Base-by-base conservation (phyloP, 2,888 invertebrate species). In the Buathra laborator region DNA sequence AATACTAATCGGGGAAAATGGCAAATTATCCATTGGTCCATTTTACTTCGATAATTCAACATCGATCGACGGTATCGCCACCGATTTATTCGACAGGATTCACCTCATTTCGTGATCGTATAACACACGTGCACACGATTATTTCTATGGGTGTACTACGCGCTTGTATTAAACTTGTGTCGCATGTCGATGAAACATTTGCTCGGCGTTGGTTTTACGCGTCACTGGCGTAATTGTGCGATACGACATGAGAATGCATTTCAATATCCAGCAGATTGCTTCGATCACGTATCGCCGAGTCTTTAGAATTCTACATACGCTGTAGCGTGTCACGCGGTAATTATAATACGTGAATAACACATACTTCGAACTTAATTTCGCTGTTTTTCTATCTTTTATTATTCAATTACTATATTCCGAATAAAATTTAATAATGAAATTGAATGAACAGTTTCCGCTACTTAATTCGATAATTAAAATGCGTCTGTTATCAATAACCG, bases 211-310 rank as follows among this genome's bases (percentile, higher is more conserved):
- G 70, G 37, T 79, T 79, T 82, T 81, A 66, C 71, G 78, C 70
- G 71, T 82, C 82, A 67, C 51, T 78, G 44, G 62, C 51, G 48
- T 82, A 81, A 82, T 81, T 71, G 64, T 66, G 37, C 68, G 51
- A 66, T 32, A 16, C 64, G 59, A 29, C 70, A 74, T 68, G 64
- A 67, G 48, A 86, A 88, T 88, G 87, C 85, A 81, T 88, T 87
- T 86, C 89, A 85, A 88, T 90, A 85, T 86, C 88, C 86, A 74
- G 86, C 70, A 71, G 56, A 74, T 19, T 79, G 83, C 85, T 81
- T 88, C 86, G 80, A 89, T 90, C 86, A 86, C 79, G 72, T 71
- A 77, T 67, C 81, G 72, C 68, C 76, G 86, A 87, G 64, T 51
- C 14, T 51, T 16, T 53, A 37, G 51, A 37, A 43, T 66, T 66